Evolutionary conservation across 2,113 vertebrate genomes (phyloP), one percentile per base, ranked within the genome.

Genomic region (Phodopus roborovskii): DNA sequence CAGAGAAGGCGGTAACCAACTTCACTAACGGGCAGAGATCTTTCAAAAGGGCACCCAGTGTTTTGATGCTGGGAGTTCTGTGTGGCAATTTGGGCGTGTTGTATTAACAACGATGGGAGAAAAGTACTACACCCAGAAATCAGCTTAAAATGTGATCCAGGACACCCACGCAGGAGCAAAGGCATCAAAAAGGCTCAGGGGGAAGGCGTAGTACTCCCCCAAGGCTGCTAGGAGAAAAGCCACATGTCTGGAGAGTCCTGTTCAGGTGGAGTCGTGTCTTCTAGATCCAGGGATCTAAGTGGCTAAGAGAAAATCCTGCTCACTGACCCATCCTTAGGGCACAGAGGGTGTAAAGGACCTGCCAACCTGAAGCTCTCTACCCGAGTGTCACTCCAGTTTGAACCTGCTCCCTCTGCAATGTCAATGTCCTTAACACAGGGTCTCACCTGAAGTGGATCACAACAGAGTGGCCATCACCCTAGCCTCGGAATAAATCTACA

Each of bases 1-100:
- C 20, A 81, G 71, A 78, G 36, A 22, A 53, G 26, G 5, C 12
- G 50, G 45, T 56, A 64, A 16, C 74, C 83, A 66, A 89, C 42
- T 84, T 95, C 17, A 56, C 33, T 89, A 56, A 93, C 87, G 58
- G 24, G 45, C 22, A 45, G 90, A 94, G 71, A 79, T 71, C 93
- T 74, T 94, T 94, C 68, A 92, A 77, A 92, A 90, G 62, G 39
- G 22, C 71, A 83, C 45, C 24, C n/a, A 10, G 22, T 8, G 10
- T 95, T 91, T 91, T 92, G 73, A 95, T 96, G 90, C 36, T 53
- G 92, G 88, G 60, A 90, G 53, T 30, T 92, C 6, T 62, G 4
- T 91, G 89, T 96, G 91, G 83, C 88, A 96, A 91, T 95, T 92
- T 93, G 94, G 96, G 64, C 71, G 70, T 96, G 93, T 66, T 94